A percentile compares a stretch with the other conserved stretches of the same genome.
phyloP scores from a whole-genome alignment of 2,888 invertebrate species.

The Strigamia maritima region DNA sequence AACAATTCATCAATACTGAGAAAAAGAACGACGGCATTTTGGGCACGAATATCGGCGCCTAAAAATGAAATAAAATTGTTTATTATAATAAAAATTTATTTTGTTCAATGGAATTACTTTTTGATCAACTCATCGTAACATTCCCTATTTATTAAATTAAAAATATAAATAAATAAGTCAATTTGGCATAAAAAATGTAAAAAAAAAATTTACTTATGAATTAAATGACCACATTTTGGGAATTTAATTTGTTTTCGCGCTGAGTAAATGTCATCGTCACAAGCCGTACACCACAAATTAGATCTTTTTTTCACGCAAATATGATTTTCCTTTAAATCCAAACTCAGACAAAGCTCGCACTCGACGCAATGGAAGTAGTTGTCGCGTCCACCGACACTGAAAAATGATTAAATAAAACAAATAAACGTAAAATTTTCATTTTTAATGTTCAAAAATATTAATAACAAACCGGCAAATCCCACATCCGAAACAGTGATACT shows the following conservation, averaged over 20 bases:
- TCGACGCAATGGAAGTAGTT: constrained; percentile 84
- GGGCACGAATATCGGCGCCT: neutral
- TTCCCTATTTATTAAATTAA: neutral
- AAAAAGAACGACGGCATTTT: no score
- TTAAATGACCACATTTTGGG: neutral
- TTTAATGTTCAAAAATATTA: neutral
- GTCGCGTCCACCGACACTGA: constrained; percentile 75
- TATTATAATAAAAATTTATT: neutral
- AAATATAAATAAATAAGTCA: neutral
- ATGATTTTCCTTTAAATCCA: constrained; percentile 74
- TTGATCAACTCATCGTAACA: neutral
- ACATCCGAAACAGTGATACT: constrained; percentile 85
- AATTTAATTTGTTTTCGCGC: neutral
- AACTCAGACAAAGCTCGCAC: constrained; percentile 85
- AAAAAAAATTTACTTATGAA: neutral
- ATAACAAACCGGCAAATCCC: constrained; percentile 66
- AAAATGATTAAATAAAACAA: constrained; percentile 4
- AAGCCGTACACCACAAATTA: neutral
- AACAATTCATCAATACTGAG: no score
- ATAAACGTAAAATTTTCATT: no score
- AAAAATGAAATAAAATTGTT: neutral
- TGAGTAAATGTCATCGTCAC: neutral
- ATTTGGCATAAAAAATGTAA: neutral
- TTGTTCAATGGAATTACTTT: neutral
- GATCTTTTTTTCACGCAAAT: constrained; percentile 55